phyloP scores from a whole-genome alignment of 2,797 vertebrate genomes.

The Orientallactaga sibirica region DNA sequence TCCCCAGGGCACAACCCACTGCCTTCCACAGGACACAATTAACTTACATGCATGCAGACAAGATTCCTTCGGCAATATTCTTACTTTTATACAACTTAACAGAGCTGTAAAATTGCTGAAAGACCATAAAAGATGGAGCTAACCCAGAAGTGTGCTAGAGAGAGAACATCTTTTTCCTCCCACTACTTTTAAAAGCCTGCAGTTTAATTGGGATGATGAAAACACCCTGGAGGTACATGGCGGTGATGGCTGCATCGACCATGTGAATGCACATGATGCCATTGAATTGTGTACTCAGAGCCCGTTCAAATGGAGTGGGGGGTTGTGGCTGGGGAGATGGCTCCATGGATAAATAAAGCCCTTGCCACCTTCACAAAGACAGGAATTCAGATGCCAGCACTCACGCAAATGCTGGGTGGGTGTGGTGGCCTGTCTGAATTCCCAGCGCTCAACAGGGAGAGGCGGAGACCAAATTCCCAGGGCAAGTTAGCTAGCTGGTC shows the following conservation, averaged over 20 bases:
- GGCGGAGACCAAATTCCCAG: too few species aligned
- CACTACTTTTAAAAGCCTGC: neutral
- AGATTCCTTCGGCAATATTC: fast-evolving
- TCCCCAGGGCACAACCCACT: neutral
- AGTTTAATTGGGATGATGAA: neutral
- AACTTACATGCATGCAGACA: neutral
- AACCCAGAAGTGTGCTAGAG: neutral
- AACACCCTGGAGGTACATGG: neutral
- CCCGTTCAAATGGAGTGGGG: neutral
- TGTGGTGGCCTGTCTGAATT: too few species aligned
- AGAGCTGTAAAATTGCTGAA: neutral
- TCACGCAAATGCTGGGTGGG: too few species aligned
- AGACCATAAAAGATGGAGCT: neutral
- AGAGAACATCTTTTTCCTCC: neutral
- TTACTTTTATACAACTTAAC: neutral
- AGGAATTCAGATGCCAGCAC: neutral
- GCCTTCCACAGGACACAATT: neutral
- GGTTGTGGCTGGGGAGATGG: too few species aligned
- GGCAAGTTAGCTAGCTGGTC: too few species aligned
- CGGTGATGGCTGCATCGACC: fast-evolving
- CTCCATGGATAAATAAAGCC: neutral
- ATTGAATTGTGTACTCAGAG: neutral
- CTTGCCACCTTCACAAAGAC: neutral
- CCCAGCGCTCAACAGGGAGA: too few species aligned
- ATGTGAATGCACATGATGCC: fast-evolving